These are phyloP conservation scores for Himalopsyche japonica DNA, from an alignment of 2,888 invertebrate genomes.

Conservation along the genomic window DNA sequence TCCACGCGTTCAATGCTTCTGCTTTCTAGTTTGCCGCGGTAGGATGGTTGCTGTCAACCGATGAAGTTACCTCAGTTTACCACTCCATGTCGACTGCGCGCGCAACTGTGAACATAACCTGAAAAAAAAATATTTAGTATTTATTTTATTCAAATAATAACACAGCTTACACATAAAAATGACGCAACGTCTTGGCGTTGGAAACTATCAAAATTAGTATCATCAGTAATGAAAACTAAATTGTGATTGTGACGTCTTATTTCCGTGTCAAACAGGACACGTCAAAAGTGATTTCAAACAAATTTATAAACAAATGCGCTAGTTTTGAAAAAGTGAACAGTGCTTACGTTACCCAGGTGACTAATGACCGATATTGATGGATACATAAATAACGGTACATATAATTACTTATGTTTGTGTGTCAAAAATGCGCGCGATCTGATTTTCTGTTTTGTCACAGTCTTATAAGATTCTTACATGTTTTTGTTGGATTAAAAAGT, in stretches of 20 bases:
- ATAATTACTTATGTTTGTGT: background rate
- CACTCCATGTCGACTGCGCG: slow-evolving; percentile 17
- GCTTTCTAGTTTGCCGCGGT: background rate
- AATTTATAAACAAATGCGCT: background rate
- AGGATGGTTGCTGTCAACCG: background rate
- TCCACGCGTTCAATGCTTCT: background rate
- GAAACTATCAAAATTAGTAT: background rate
- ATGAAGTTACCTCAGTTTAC: background rate
- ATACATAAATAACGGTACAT: background rate
- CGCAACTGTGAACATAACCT: slow-evolving; percentile 16
- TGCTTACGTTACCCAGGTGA: background rate
- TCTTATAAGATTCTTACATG: background rate
- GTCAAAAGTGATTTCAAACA: background rate
- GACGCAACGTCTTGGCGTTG: background rate
- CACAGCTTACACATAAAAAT: background rate
- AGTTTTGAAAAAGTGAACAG: background rate
- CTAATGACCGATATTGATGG: background rate
- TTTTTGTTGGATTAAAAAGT: background rate
- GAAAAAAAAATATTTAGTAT: background rate
- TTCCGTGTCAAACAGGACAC: background rate
- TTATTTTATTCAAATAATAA: background rate
- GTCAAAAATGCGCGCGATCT: background rate
- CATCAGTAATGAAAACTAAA: background rate
- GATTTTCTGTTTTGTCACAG: background rate
- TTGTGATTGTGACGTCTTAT: background rate